Percentiles rank a stretch among this genome's conserved stretches.
Evolutionary conservation across 2,113 vertebrate genomes (phyloP).

Genomic region (Irena cyanogastra): DNA sequence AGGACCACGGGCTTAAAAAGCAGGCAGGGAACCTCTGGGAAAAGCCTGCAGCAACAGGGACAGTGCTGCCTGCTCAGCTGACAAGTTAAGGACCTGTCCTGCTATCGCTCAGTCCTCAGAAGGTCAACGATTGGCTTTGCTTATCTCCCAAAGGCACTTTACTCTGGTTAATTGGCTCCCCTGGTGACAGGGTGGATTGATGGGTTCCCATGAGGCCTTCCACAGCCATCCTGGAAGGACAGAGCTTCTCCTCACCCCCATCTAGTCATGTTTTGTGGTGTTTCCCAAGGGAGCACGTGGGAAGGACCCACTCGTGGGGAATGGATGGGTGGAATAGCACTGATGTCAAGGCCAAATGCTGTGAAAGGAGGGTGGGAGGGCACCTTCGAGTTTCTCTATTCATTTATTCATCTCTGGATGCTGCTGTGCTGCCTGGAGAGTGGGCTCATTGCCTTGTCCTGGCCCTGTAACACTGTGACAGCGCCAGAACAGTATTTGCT

Average conservation of each 20-base stretch:
- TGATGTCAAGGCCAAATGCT: background rate
- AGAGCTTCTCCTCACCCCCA: background rate
- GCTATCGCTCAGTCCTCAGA: constrained; percentile 19
- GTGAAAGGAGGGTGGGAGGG: background rate
- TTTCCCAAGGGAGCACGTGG: background rate
- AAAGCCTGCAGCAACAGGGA: background rate
- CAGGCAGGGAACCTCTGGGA: background rate
- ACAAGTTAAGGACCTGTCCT: constrained; percentile 27
- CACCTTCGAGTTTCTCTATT: background rate
- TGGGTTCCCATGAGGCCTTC: background rate
- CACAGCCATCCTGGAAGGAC: background rate
- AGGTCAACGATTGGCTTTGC: constrained; percentile 53
- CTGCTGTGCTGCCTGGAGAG: background rate
- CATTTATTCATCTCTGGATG: background rate
- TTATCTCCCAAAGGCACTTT: constrained; percentile 45
- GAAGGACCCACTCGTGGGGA: background rate
- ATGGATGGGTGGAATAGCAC: background rate
- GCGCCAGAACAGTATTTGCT: background rate
- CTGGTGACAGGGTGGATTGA: constrained; percentile 18
- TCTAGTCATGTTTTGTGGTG: fast-evolving
- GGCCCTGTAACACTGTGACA: background rate
- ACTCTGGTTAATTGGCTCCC: constrained; percentile 33
- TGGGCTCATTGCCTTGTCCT: background rate
- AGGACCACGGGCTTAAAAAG: background rate
- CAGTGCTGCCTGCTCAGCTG: constrained; percentile 4